Evolutionary conservation across 2,113 vertebrate species (phyloP).

Genomic region (Corapipo altera): DNA sequence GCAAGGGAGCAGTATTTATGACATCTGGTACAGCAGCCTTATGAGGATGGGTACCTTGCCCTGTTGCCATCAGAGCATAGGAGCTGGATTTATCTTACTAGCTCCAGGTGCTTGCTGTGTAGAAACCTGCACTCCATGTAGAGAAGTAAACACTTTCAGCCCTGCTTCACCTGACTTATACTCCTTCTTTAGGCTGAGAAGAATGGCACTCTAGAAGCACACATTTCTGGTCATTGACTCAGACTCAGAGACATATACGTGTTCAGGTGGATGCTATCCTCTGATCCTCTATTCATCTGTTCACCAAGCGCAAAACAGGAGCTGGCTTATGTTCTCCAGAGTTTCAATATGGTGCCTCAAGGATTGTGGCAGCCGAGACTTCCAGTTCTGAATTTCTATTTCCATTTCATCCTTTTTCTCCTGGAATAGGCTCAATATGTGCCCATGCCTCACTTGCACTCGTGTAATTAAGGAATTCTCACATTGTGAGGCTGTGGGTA

Average conservation of each 20-base stretch:
- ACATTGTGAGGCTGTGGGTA: background rate
- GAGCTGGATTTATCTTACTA: background rate
- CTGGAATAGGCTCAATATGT: background rate
- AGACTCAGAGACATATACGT: rapidly evolving
- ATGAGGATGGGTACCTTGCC: background rate
- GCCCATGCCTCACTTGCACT: background rate
- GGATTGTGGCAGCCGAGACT: background rate
- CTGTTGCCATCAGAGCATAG: background rate
- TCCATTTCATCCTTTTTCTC: background rate
- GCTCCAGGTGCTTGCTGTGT: background rate
- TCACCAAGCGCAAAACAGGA: background rate
- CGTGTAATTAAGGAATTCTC: background rate
- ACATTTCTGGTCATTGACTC: background rate
- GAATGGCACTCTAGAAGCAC: background rate
- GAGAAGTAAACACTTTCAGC: background rate
- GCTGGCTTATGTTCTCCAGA: background rate
- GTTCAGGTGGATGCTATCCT: background rate
- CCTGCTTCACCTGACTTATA: background rate
- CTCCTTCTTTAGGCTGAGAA: background rate
- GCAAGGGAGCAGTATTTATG: background rate
- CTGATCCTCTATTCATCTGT: background rate
- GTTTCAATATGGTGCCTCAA: background rate
- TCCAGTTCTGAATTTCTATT: background rate
- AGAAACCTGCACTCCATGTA: background rate
- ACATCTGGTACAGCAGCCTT: no score